Conservation (phyloP, 2,113 vertebrate species). For the Python bivittatus region DNA sequence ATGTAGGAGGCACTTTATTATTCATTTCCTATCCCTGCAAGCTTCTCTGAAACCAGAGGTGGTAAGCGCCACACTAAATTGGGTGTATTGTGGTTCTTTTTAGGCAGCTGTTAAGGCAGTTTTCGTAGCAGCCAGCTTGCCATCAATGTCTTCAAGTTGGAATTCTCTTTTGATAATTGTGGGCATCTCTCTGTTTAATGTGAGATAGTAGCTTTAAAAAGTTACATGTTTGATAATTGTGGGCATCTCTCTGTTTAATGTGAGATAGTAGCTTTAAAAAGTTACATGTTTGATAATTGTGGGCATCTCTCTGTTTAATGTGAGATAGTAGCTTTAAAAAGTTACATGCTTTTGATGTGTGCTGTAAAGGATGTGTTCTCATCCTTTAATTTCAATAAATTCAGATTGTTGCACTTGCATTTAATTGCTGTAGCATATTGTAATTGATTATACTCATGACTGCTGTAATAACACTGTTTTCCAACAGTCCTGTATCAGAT, state of each 20-base stretch:
- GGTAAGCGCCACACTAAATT: neutral
- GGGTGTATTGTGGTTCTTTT: neutral
- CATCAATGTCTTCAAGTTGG: neutral
- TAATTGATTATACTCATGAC: neutral
- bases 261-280: neutral
- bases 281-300: neutral
- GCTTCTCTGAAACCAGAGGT: neutral
- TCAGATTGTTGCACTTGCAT: constrained; percentile 18
- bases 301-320: constrained; percentile 1
- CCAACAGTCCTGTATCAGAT: neutral
- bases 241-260: constrained; percentile 1
- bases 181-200: constrained; percentile 1
- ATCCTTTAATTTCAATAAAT: constrained; percentile 25
- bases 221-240: neutral
- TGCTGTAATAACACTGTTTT: neutral
- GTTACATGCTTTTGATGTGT: neutral
- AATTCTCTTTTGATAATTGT: neutral
- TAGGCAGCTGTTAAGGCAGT: neutral
- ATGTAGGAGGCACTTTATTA: neutral
- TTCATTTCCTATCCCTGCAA: neutral
- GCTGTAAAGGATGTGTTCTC: constrained; percentile 4
- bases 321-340: neutral
- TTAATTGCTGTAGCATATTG: neutral
- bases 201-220: neutral
- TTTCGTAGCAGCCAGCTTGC: neutral